Evolutionary conservation across 2,797 vertebrate genomes (phyloP), one percentile per base, ranked within the genome.

Genomic region (Pseudochromis fuscus): DNA sequence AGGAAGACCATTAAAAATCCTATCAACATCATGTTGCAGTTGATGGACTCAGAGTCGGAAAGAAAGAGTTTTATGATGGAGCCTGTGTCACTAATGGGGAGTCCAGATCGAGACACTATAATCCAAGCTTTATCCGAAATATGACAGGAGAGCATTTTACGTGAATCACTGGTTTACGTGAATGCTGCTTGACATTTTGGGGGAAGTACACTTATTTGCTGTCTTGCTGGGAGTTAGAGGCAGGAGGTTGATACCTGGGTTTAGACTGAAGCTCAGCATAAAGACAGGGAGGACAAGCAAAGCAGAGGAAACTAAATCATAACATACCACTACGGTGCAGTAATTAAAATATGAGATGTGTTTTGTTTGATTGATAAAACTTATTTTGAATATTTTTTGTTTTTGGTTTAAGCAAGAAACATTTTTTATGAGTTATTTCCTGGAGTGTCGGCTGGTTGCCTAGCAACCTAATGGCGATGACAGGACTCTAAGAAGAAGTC

Each of bases 1-100:
- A 90, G 88, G 88, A 89, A 90, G 80, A 59, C 78, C 83, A 83
- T 92, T 90, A 89, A 88, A 85, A 89, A 85, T 75, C 79, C 85
- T 87, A 86, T 90, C 89, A 89, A 79, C 90, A 81, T 89, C 69
- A 52, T 61, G 82, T 82, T 67, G 40, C 68, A 75, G 75, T 79
- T 64, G 40, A 62, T 80, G 77, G 66, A 82, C 74, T 19, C 38
- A 18, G 15, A 72, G 64, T n/a, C 59, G 71, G 61, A 89, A 87
- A 68, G 58, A 82, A 58, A 66, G 75, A 63, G 69, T 83, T 83
- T 90, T 79, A 84, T 65, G 72, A 62, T 58, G 40, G 28, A 12
- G 27, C 40, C 38, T 60, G 38, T 67, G 79, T 70, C 67, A 59
- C 75, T 76, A 76, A 89, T 74, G 67, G 44, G 60, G 74, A 88